These are phyloP conservation scores for Mormyrus hasselquistii DNA, from an alignment of 2,797 vertebrate species.

Conservation along the genomic window DNA sequence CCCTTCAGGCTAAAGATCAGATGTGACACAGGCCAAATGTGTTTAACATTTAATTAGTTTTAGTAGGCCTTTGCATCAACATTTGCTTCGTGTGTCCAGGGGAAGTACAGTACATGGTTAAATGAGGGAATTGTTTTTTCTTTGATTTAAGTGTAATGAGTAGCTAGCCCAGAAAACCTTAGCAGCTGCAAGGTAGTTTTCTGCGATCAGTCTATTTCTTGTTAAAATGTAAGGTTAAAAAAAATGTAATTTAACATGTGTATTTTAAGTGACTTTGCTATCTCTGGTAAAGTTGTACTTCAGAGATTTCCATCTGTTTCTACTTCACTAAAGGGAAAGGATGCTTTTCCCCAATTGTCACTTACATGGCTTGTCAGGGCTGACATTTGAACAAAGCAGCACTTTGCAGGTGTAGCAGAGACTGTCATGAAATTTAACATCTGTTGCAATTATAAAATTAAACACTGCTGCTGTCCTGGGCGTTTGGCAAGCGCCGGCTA, in stretches of 20 bases:
- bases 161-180: neutral
- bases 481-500: conserved; percentile 23
- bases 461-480: neutral
- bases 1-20: neutral
- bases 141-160: neutral
- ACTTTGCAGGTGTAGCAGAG: neutral
- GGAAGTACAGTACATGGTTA: neutral
- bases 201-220: neutral
- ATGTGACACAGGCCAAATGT: neutral
- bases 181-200: neutral
- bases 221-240: neutral
- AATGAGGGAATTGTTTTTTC: neutral
- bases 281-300: neutral
- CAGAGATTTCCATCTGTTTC: neutral
- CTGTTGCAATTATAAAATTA: conserved; percentile 31
- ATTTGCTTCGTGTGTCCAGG: neutral
- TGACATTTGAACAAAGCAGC: neutral
- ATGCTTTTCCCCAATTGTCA: neutral
- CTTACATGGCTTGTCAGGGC: neutral
- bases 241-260: neutral
- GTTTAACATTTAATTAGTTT: conserved; percentile 19
- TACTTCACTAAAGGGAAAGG: neutral
- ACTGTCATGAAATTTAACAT: conserved; percentile 26
- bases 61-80: neutral
- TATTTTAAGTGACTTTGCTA: neutral